Base-by-base conservation (phyloP, 2,113 vertebrate genomes). In the Symphodus melops region DNA sequence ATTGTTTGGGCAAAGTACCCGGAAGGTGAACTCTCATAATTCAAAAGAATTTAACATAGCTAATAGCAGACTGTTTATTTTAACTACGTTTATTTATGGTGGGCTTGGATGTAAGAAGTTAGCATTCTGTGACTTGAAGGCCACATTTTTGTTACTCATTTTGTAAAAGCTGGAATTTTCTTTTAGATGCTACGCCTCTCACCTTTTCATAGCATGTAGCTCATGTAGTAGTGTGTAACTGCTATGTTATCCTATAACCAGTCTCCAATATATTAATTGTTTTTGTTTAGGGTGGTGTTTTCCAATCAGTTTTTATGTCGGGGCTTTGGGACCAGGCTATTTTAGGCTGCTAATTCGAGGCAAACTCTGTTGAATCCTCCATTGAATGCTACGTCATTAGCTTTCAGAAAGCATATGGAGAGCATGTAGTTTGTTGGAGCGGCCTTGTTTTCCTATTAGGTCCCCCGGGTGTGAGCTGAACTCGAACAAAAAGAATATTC, bases 401-500 rank as follows among this genome's bases (percentile, higher is more conserved):
- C 51, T 61, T 56, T 48, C 39, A 66, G 21, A 74, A 51, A 83
- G 61, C 82, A 89, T 82, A 76, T 83, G 70, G 83, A 60, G 62
- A 46, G 23, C 68, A 69, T 81, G 48, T 46, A 73, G 63, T 73
- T 68, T 49, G 41, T 68, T 75, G 61, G 68, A 77, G 83, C 12
- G 11, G 62, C 20, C 64, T 72, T 58, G 51, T 69, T 79, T 81
- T 56, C 64, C 59, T 33, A 19, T 74, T 17, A 52, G 75, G 11
- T 81, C 59, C 77, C 78, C 17, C 1, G 46, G 60, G 64, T 62
- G 41, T 2, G 12, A 28, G 69, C 68, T 65, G 77, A 77, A 77
- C 67, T 44, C n/a, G 33, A 77, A 77, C 77, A 69, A 79, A 85
- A 83, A 61, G 28, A 5, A 76, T 51, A 75, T 86, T 86, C 76